A percentile compares a stretch with the other conserved stretches of the same genome.
Evolutionary conservation across 2,797 vertebrate species (phyloP).

Genomic region (Esox masquinongy): DNA sequence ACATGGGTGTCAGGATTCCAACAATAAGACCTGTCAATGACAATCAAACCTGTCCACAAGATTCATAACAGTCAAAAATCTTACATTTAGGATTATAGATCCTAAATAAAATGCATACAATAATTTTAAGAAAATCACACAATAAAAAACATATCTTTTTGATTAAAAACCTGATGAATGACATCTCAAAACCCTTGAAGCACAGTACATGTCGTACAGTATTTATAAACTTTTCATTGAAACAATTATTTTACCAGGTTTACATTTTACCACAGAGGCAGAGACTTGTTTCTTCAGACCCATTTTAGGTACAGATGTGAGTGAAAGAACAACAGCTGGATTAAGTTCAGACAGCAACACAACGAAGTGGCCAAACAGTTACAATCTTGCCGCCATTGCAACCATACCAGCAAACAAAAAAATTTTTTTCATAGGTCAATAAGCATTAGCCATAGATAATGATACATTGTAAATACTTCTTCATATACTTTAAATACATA

Average conservation of each 20-base stretch:
- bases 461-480: background rate
- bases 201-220: background rate
- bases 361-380: background rate
- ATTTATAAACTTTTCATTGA: background rate
- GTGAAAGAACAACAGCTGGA: background rate
- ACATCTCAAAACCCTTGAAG: background rate
- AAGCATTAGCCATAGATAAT: background rate
- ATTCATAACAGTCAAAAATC: background rate
- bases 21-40: background rate
- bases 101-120: background rate
- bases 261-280: background rate
- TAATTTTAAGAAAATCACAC: background rate
- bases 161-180: background rate
- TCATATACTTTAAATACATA: background rate
- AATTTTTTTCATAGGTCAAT: background rate
- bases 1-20: background rate
- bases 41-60: conserved; percentile 1
- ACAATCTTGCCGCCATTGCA: background rate
- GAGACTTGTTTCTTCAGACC: background rate
- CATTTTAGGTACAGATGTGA: background rate
- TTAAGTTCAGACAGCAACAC: background rate
- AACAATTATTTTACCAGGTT: background rate
- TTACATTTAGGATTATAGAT: conserved; percentile 5
- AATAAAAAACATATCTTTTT: conserved; percentile 1
- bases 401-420: background rate